Evolutionary conservation across 2,888 invertebrate genomes (phyloP).

Genomic region (Andrena camellia): DNA sequence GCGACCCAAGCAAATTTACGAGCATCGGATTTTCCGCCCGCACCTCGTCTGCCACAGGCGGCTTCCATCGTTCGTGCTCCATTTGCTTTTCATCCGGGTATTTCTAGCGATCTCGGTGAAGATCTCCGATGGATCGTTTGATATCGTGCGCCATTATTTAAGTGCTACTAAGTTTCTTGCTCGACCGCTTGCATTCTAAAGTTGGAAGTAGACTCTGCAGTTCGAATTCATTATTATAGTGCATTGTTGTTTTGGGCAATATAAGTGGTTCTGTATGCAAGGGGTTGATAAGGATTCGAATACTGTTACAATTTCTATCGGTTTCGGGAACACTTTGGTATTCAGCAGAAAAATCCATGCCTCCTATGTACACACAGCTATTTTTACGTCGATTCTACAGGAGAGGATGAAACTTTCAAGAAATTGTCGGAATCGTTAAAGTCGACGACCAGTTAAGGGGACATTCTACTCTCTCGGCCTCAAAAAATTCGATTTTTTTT

Average conservation of each 20-base stretch:
- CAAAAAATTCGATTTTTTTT: too few relatives aligned
- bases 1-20: conserved; percentile 46
- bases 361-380: conserved; percentile 19
- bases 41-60: not conserved
- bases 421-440: not conserved
- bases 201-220: not conserved
- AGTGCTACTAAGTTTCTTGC: not conserved
- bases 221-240: too few relatives aligned
- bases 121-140: not conserved
- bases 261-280: not conserved
- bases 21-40: not conserved
- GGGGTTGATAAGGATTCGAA: not conserved
- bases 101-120: not conserved
- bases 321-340: not conserved
- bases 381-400: conserved; percentile 1
- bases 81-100: not conserved
- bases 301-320: not conserved
- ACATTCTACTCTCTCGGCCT: too few relatives aligned
- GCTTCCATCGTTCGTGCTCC: not conserved
- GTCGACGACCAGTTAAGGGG: conserved; percentile 9
- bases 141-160: too few relatives aligned
- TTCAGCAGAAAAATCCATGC: conserved; percentile 18
- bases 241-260: too few relatives aligned
- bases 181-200: not conserved
- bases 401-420: not conserved